A percentile compares a stretch with the other conserved stretches of the same genome.
phyloP scores from a whole-genome alignment of 2,888 invertebrate genomes.

The Tanypteryx hageni region DNA sequence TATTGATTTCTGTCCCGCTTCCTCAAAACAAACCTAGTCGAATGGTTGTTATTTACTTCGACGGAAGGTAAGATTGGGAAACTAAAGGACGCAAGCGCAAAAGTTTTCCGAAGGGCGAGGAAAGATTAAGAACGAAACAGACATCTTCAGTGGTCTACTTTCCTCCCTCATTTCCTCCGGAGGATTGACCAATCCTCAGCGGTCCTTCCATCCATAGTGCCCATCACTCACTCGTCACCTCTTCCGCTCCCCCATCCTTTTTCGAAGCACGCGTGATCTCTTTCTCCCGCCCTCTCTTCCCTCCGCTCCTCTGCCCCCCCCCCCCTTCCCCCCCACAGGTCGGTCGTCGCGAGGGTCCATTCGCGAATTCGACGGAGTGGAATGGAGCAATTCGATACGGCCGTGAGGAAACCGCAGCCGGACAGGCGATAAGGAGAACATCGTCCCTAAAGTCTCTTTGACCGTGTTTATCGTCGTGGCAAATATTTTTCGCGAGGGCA shows the following conservation, averaged over 20 bases:
- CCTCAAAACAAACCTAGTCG: background rate
- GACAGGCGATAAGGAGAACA: constrained; percentile 27
- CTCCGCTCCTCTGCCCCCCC: background rate
- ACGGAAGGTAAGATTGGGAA: background rate
- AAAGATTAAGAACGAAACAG: background rate
- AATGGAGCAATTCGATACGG: constrained; percentile 26
- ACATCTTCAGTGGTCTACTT: constrained; percentile 7
- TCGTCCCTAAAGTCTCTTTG: background rate
- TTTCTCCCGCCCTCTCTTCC: background rate
- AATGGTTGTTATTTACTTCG: background rate
- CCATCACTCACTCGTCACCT: background rate
- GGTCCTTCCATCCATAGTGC: background rate
- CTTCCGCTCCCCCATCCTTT: background rate
- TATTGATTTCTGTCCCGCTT: background rate
- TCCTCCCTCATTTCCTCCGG: background rate
- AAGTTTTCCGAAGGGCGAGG: constrained; percentile 17
- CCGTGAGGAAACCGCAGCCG: background rate
- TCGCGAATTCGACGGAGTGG: constrained; percentile 18
- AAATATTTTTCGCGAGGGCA: constrained; percentile 9
- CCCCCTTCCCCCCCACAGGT: background rate
- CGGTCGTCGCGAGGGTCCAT: background rate
- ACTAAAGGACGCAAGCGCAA: constrained; percentile 9
- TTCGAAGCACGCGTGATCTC: background rate
- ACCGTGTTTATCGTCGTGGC: background rate
- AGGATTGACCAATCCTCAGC: background rate